phyloP scores from a whole-genome alignment of 2,888 invertebrate genomes.

The Zaprionus bogoriensis region DNA sequence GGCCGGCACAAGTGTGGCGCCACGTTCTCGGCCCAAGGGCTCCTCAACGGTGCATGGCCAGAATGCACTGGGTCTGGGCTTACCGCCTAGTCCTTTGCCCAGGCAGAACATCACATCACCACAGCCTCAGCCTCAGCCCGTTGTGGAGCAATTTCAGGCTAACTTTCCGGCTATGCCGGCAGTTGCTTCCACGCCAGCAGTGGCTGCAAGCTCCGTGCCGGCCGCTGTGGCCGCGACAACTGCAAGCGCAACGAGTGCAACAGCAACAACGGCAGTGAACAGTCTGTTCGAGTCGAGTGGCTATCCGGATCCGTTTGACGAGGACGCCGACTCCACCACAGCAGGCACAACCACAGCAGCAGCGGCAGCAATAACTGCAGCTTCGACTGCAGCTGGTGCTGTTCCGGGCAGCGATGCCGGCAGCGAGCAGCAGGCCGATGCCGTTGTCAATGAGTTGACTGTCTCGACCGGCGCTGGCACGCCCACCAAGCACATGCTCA shows the following conservation, averaged over 20 bases:
- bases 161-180: slow-evolving; percentile 80
- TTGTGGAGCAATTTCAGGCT: slow-evolving; percentile 82
- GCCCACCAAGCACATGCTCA: slow-evolving; percentile 79
- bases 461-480: slow-evolving; percentile 47
- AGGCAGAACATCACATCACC: slow-evolving; percentile 82
- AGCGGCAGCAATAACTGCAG: slow-evolving; percentile 18
- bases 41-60: slow-evolving; percentile 81
- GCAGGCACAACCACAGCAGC: slow-evolving; percentile 2
- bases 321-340: slow-evolving; percentile 66
- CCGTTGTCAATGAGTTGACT: slow-evolving; percentile 27
- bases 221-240: slow-evolving; percentile 80
- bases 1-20: slow-evolving; percentile 90
- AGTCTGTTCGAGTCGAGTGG: slow-evolving; percentile 86
- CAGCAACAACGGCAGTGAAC: slow-evolving; percentile 82
- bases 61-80: slow-evolving; percentile 83
- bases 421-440: slow-evolving; percentile 26
- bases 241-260: slow-evolving; percentile 23
- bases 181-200: slow-evolving; percentile 27
- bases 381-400: slow-evolving; percentile 31
- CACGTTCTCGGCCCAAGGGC: slow-evolving; percentile 91
- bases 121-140: slow-evolving; percentile 81
- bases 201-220: slow-evolving; percentile 22
- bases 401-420: slow-evolving; percentile 21
- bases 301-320: slow-evolving; percentile 89
- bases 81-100: slow-evolving; percentile 85